A percentile compares a stretch with the other conserved stretches of the same genome.
Evolutionary conservation across 2,113 vertebrate genomes (phyloP).

Genomic region (Lophura nycthemera): DNA sequence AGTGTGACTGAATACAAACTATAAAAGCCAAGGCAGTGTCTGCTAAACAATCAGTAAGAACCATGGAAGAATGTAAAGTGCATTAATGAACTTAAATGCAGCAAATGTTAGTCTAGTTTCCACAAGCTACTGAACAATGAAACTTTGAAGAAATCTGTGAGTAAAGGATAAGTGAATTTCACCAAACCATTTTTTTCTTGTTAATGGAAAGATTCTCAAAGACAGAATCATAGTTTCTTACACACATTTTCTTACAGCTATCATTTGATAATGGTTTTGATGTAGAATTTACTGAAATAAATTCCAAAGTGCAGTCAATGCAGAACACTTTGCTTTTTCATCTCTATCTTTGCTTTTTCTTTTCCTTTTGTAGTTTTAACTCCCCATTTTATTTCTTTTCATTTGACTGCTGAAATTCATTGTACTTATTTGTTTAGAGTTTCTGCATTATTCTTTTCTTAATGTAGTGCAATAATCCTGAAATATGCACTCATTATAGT

Average conservation of each 20-base stretch:
- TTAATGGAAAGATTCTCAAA: neutral
- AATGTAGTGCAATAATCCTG: conserved; percentile 60
- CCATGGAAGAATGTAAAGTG: neutral
- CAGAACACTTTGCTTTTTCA: neutral
- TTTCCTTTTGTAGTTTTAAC: conserved; percentile 15
- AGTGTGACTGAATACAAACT: neutral
- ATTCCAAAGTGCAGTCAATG: neutral
- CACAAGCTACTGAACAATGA: neutral
- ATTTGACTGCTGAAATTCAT: conserved; percentile 43
- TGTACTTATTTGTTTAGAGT: conserved; percentile 71
- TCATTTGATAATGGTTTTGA: neutral
- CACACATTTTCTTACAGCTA: neutral
- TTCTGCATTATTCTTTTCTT: conserved; percentile 31
- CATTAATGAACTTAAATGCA: neutral
- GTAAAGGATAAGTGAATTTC: neutral
- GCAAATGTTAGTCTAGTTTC: neutral
- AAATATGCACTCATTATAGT: conserved; percentile 69
- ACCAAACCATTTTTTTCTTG: neutral
- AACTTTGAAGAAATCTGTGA: neutral
- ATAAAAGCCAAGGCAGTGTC: neutral
- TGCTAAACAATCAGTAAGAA: neutral
- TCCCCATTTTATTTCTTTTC: conserved; percentile 17
- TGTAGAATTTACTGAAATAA: neutral
- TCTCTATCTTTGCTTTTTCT: neutral
- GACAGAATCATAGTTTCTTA: neutral